These are phyloP conservation scores for Pseudorasbora parva DNA, from an alignment of 2,113 vertebrate species.

Conservation along the genomic window DNA sequence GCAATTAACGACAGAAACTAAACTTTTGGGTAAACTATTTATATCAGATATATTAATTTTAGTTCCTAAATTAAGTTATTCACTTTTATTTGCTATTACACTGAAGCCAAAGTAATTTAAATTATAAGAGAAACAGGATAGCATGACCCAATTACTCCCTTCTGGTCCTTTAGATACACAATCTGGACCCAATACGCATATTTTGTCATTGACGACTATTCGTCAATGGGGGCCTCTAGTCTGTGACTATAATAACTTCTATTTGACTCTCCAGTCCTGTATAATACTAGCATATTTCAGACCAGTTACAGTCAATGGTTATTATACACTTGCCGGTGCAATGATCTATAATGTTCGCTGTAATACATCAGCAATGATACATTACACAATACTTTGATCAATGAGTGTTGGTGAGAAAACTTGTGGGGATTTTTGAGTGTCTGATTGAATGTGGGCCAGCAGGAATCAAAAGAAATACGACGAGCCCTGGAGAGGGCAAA, in stretches of 20 bases:
- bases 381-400: neutral
- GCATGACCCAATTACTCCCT: neutral
- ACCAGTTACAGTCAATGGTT: neutral
- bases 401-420: neutral
- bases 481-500: neutral
- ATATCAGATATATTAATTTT: too few species aligned
- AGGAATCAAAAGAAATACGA: slow-evolving; percentile 19
- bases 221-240: neutral
- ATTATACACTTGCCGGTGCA: neutral
- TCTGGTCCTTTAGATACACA: neutral
- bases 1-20: too few species aligned
- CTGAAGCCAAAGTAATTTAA: neutral
- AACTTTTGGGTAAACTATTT: too few species aligned
- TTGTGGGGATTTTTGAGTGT: neutral
- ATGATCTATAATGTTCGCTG: neutral
- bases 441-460: slow-evolving; percentile 28
- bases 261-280: neutral
- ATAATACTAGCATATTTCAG: neutral
- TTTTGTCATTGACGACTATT: neutral
- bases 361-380: neutral
- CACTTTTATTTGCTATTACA: neutral
- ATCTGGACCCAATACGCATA: neutral
- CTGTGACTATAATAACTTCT: neutral
- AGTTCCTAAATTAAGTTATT: neutral
- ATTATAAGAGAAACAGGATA: neutral